Base-by-base conservation (phyloP, 2,113 vertebrate species). In the Anolis sagrei region DNA sequence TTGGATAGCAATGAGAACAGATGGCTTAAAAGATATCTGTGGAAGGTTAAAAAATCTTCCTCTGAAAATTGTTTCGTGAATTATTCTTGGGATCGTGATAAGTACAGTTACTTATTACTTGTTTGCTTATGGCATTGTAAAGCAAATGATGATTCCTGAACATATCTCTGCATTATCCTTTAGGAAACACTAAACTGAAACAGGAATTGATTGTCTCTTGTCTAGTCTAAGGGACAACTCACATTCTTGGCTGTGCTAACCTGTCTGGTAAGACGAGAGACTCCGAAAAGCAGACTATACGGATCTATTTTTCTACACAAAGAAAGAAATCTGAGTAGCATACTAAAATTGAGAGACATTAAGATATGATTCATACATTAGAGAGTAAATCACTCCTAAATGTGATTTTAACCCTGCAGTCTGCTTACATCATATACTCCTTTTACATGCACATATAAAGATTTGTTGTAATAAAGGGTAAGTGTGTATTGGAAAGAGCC, bases 401-500 rank as follows among this genome's bases (percentile, higher is more conserved):
- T 44, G 9, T 82, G 25, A 9, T 10, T 25, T 74, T 61, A n/a
- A 62, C n/a, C 34, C 7, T 39, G 14, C 34, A 62, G 51, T 39
- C 54, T 62, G 51, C 34, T 44, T 62, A 61, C 11, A 62, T 19
- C 48, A 83, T 4, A 36, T 61, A 29, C 29, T 76, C 21, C 74
- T 51, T 27, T 76, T 16, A 32, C 36, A 39, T 32, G 68, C 23
- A 13, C 13, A 76, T 49, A 77, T 69, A 23, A 76, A 77, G 6
- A 34, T 66, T 76, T 82, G n/a, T 72, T 5, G 29, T 70, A 70
- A 69, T 68, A 72, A 72, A 32, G 54, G 68, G 36, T 84, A 84
- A 84, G 68, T 84, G 44, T 77, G 13, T 84, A 84, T 5, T 68
- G 82, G 51, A 29, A 44, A 49, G 29, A 72, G 44, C 25, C 74